Conservation (phyloP, 2,113 vertebrate genomes). For the Hippocampus mohnikei region DNA sequence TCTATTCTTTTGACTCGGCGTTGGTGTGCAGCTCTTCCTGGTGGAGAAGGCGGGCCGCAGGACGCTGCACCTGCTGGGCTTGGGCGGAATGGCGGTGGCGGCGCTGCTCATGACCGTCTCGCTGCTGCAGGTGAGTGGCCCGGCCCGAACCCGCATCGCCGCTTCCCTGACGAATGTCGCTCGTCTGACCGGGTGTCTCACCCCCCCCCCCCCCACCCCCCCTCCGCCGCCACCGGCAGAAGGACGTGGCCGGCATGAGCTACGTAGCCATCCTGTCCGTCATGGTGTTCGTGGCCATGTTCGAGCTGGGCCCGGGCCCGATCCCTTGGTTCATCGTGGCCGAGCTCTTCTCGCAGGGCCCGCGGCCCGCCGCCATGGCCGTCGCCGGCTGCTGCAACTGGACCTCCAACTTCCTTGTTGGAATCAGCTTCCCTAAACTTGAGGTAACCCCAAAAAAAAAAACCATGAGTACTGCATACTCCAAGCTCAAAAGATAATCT, state of each 20-base stretch:
- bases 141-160: no score
- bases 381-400: conserved; percentile 93
- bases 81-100: conserved; percentile 88
- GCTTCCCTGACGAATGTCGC: no score
- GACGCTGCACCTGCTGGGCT: conserved; percentile 85
- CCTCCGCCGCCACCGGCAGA: conserved; percentile 46
- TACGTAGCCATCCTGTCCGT: conserved; percentile 83
- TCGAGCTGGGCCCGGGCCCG: conserved; percentile 93
- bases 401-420: conserved; percentile 95
- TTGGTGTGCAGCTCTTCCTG: conserved; percentile 80
- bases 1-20: no score
- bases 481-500: no score
- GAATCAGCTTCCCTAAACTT: conserved; percentile 87
- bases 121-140: conserved; percentile 73
- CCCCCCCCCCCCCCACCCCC: background rate
- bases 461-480: background rate
- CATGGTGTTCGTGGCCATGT: conserved; percentile 90
- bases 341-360: conserved; percentile 94
- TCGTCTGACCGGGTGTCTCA: background rate
- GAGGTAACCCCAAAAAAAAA: conserved; percentile 63
- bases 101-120: conserved; percentile 82
- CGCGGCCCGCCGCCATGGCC: conserved; percentile 89
- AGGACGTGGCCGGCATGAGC: conserved; percentile 60
- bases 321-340: conserved; percentile 98
- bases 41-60: conserved; percentile 88